Evolutionary conservation across 2,113 vertebrate species (phyloP).

Genomic region (Phalacrocorax carbo): DNA sequence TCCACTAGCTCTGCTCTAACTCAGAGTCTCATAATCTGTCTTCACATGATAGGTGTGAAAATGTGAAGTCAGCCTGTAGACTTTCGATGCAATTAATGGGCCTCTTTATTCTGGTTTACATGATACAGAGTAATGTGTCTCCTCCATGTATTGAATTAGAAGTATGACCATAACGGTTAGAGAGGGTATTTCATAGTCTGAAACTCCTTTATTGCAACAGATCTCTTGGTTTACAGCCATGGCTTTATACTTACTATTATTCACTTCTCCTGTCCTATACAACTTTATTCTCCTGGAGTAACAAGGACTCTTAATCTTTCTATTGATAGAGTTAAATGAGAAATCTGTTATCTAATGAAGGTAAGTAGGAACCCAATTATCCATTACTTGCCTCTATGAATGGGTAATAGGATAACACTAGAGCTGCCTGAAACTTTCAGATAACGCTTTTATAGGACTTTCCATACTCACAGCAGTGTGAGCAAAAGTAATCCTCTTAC

Average conservation of each 20-base stretch:
- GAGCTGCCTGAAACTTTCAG: background rate
- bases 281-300: conserved; percentile 13
- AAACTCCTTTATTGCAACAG: background rate
- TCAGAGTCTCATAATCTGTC: background rate
- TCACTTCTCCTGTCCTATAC: background rate
- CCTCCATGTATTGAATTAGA: background rate
- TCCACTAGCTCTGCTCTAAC: background rate
- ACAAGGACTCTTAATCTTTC: conserved; percentile 34
- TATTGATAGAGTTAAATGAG: conserved; percentile 8
- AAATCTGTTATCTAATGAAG: conserved; percentile 23
- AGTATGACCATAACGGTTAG: conserved; percentile 4
- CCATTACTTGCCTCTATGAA: background rate
- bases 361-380: conserved; percentile 38
- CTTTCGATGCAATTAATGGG: conserved; percentile 21
- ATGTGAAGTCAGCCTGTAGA: background rate
- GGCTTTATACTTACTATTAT: conserved; percentile 18
- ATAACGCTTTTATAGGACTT: background rate
- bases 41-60: background rate
- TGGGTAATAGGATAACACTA: background rate
- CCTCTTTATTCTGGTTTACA: background rate
- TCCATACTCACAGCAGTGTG: background rate
- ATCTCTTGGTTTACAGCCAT: conserved; percentile 4
- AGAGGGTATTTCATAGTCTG: background rate
- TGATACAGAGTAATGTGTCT: background rate
- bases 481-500: background rate